phyloP scores from a whole-genome alignment of 2,888 invertebrate genomes.

The Horisme vitalbata region DNA sequence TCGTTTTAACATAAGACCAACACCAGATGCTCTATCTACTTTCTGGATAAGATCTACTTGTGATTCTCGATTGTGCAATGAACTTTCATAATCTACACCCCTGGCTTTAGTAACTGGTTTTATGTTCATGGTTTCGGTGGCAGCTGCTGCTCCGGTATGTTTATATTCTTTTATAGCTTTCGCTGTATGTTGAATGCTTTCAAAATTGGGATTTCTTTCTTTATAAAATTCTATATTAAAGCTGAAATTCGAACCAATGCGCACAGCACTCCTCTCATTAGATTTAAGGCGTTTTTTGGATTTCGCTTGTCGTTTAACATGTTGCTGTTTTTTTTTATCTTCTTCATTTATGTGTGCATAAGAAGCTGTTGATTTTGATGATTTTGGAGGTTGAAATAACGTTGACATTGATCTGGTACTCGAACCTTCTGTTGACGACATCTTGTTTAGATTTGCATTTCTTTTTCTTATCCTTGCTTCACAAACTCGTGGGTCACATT shows the following conservation, averaged over 20 bases:
- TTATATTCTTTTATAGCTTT: conserved; percentile 5
- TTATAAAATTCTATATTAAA: conserved; percentile 15
- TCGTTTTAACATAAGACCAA: conserved; percentile 15
- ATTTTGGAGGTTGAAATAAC: conserved; percentile 1
- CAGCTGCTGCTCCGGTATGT: not conserved
- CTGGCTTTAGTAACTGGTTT: not conserved
- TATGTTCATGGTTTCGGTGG: not conserved
- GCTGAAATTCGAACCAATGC: conserved; percentile 13
- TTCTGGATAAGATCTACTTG: conserved; percentile 12
- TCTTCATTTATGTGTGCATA: conserved; percentile 2
- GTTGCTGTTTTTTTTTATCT: not conserved
- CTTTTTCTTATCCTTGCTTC: conserved; percentile 40
- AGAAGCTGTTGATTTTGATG: not conserved
- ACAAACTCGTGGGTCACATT: conserved; percentile 46
- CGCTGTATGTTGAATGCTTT: conserved; percentile 16
- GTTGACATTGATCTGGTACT: conserved; percentile 6
- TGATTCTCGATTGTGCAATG: conserved; percentile 7
- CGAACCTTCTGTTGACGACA: conserved; percentile 19
- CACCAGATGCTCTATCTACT: conserved; percentile 12
- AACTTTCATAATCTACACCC: conserved; percentile 7
- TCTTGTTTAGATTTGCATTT: conserved; percentile 20
- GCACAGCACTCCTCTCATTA: conserved; percentile 21
- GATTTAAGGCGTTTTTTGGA: not conserved
- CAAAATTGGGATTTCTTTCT: conserved; percentile 31
- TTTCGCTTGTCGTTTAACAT: conserved; percentile 3